phyloP scores from a whole-genome alignment of 2,113 vertebrate genomes.

The Hemiscyllium ocellatum region DNA sequence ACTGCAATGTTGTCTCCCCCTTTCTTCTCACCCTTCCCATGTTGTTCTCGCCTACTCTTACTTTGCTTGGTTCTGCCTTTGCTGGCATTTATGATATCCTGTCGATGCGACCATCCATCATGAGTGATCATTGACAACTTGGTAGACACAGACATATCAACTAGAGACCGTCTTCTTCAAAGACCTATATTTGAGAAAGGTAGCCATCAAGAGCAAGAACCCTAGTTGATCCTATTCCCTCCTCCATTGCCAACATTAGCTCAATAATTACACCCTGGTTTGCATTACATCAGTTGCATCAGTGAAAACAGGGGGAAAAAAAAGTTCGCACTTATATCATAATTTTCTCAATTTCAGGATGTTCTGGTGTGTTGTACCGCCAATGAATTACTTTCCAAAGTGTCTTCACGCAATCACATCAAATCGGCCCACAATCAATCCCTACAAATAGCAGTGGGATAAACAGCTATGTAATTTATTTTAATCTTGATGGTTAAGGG shows the following conservation, averaged over 20 bases:
- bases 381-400: not conserved
- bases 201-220: not conserved
- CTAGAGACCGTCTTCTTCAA: not conserved
- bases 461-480: not conserved
- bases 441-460: not conserved
- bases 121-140: not conserved
- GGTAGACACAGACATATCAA: not conserved
- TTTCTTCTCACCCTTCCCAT: not conserved
- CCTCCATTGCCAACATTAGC: not conserved
- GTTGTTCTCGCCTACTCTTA: not conserved
- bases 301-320: not conserved
- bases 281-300: not conserved
- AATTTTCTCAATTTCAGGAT: not conserved
- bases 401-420: no score
- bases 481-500: not conserved
- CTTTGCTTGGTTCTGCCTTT: not conserved
- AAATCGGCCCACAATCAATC: not conserved
- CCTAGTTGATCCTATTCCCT: not conserved
- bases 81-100: not conserved
- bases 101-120: not conserved
- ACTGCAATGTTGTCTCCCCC: not conserved
- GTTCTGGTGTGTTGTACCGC: not conserved
- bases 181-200: not conserved
- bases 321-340: not conserved
- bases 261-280: not conserved